phyloP scores from a whole-genome alignment of 2,888 invertebrate species.

The Drosophila kambysellisi region DNA sequence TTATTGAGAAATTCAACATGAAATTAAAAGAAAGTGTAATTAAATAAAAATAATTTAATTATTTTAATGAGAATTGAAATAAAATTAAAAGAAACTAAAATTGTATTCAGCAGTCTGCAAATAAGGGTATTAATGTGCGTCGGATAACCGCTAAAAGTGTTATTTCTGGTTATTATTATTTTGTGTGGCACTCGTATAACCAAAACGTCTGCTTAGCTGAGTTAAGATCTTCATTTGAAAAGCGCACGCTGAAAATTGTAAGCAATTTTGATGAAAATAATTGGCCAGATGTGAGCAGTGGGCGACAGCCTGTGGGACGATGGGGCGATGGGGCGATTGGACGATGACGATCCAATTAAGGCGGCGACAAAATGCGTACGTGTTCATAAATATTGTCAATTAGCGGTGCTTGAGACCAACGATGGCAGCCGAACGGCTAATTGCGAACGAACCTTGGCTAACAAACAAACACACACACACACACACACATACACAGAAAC shows the following conservation, averaged over 20 bases:
- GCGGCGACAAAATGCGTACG: slow-evolving; percentile 79
- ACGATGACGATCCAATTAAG: slow-evolving; percentile 72
- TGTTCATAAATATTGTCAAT: slow-evolving; percentile 84
- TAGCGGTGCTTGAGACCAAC: slow-evolving; percentile 64
- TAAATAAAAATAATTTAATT: not conserved
- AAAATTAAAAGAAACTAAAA: not conserved
- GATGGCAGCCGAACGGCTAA: slow-evolving; percentile 76
- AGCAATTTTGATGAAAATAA: slow-evolving; percentile 83
- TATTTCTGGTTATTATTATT: slow-evolving; percentile 12
- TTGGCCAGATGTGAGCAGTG: slow-evolving; percentile 68
- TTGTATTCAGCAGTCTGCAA: not conserved
- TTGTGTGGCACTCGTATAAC: slow-evolving; percentile 67
- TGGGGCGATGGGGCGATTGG: slow-evolving; percentile 5
- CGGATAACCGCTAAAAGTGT: not conserved
- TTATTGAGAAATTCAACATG: not conserved
- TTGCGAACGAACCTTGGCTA: slow-evolving; percentile 67
- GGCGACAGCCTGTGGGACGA: slow-evolving; percentile 36
- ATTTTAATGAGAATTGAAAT: not conserved
- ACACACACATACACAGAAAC: not conserved
- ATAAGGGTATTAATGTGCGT: slow-evolving; percentile 4
- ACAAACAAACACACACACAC: slow-evolving; percentile 16
- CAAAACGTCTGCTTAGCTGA: slow-evolving; percentile 61
- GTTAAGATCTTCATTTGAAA: slow-evolving; percentile 75
- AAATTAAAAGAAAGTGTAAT: not conserved
- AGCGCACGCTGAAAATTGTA: slow-evolving; percentile 66